Conservation (phyloP, 1,140 invertebrate species). For the Adoxophyes honmai region DNA sequence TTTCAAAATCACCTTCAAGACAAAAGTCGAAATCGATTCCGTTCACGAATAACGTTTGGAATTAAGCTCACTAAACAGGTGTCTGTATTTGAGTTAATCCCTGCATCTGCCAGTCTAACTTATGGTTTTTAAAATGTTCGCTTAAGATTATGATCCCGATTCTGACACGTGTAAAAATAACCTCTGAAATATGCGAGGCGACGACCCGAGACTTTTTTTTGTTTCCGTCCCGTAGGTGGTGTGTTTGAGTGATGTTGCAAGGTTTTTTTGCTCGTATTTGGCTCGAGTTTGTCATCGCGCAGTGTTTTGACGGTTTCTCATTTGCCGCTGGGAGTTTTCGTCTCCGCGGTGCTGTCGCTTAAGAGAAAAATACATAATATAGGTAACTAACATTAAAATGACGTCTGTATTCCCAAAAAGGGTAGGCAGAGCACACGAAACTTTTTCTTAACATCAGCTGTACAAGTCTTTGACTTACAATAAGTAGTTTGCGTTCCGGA, state of each 20-base stretch:
- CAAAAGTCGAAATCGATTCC: conserved; percentile 48
- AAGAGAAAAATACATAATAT: too few relatives aligned
- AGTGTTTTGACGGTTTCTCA: too few relatives aligned
- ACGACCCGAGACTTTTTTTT: conserved; percentile 35
- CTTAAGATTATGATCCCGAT: conserved; percentile 42
- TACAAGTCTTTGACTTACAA: too few relatives aligned
- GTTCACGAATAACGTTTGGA: conserved; percentile 37
- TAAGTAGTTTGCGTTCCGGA: too few relatives aligned
- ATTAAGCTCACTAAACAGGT: conserved; percentile 53
- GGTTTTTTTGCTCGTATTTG: not conserved
- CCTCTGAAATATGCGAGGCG: conserved; percentile 34
- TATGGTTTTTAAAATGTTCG: conserved; percentile 51
- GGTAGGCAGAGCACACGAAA: too few relatives aligned
- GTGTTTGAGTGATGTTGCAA: not conserved
- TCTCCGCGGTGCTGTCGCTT: not conserved
- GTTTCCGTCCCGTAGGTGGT: not conserved
- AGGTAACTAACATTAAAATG: too few relatives aligned
- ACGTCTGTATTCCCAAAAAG: too few relatives aligned
- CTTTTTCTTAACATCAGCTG: too few relatives aligned
- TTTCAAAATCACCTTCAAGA: too few relatives aligned
- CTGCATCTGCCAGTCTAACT: conserved; percentile 46
- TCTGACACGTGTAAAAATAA: conserved; percentile 45
- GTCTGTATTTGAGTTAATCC: conserved; percentile 64
- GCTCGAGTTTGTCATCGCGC: not conserved
- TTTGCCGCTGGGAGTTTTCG: too few relatives aligned